Percentiles rank a stretch among this genome's conserved stretches.
phyloP scores from a whole-genome alignment of 2,113 vertebrate genomes.

The Bos javanicus region DNA sequence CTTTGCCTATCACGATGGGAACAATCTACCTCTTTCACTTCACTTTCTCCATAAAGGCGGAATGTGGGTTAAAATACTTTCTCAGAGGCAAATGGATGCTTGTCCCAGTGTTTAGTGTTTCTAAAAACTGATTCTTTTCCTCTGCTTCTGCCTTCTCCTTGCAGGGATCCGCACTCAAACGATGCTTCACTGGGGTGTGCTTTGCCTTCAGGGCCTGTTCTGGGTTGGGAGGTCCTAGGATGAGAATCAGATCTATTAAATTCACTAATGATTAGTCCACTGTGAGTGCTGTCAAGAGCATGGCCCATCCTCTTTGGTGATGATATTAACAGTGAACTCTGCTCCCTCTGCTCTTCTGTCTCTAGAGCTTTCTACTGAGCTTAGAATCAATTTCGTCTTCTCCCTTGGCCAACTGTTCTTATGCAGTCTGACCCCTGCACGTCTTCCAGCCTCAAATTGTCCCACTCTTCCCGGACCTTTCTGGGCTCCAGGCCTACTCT shows the following conservation, averaged over 20 bases:
- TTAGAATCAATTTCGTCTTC: neutral
- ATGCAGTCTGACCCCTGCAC: neutral
- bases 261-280: neutral
- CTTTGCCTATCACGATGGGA: neutral
- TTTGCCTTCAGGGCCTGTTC: neutral
- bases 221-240: neutral
- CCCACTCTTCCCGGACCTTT: too few relatives aligned
- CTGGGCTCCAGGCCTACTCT: neutral
- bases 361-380: neutral
- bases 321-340: neutral
- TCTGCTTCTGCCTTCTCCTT: neutral
- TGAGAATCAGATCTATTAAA: neutral
- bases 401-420: neutral
- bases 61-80: neutral
- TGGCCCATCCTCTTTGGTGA: accelerated
- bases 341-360: too few relatives aligned
- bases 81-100: neutral
- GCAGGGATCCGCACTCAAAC: neutral
- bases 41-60: neutral
- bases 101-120: neutral
- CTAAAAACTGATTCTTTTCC: neutral
- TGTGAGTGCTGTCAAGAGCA: neutral
- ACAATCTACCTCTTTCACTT: neutral
- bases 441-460: neutral
- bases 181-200: neutral